Conservation (phyloP, 35 echinoderm and acorn worm genomes). For the Amphiura filiformis region DNA sequence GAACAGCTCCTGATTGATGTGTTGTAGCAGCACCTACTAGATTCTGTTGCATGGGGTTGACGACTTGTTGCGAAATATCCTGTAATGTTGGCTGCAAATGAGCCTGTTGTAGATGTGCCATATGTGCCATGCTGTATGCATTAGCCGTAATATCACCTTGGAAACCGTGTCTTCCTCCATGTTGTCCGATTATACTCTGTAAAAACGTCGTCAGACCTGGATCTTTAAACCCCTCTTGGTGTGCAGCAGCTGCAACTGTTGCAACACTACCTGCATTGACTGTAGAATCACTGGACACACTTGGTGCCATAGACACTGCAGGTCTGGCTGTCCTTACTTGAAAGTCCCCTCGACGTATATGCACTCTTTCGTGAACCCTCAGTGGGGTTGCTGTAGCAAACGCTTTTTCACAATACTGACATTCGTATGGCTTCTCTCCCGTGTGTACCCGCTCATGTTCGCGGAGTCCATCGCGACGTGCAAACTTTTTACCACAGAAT, state of each 20-base stretch:
- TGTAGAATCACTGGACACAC: neutral
- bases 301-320: too few relatives aligned
- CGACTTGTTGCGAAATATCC: neutral
- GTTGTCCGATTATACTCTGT: neutral
- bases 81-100: neutral
- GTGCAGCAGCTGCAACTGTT: neutral
- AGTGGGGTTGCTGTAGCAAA: neutral
- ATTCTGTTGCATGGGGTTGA: neutral
- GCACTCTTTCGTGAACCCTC: neutral
- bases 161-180: neutral
- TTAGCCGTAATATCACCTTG: neutral
- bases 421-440: neutral
- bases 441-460: slow-evolving; percentile 20
- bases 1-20: neutral
- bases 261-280: neutral
- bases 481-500: slow-evolving; percentile 33
- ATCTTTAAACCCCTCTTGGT: neutral
- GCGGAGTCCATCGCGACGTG: neutral
- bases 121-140: neutral
- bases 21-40: neutral
- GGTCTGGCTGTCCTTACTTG: neutral
- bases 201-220: neutral
- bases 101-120: neutral
- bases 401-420: neutral
- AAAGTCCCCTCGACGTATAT: neutral